phyloP scores from a whole-genome alignment of 2,113 vertebrate genomes.

The Limnothrissa miodon region DNA sequence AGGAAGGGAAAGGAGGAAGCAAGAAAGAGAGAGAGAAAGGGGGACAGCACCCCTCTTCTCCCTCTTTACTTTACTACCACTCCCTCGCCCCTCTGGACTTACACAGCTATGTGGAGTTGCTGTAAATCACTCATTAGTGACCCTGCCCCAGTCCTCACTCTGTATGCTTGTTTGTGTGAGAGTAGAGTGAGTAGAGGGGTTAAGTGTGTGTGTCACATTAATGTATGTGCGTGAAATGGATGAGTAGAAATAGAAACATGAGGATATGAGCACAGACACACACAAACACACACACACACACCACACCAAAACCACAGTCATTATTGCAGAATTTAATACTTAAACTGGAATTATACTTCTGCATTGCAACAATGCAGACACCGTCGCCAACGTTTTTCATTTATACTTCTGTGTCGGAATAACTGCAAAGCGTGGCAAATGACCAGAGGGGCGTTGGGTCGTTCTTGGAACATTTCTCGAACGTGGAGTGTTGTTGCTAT shows the following conservation, averaged over 20 bases:
- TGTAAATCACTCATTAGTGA: slow-evolving; percentile 51
- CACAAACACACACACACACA: neutral
- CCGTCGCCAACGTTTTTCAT: no score
- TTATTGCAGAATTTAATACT: no score
- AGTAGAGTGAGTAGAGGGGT: neutral
- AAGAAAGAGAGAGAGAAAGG: neutral
- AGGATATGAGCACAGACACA: neutral
- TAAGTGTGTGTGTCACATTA: neutral
- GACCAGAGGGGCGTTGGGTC: no score
- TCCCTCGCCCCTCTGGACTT: slow-evolving; percentile 29
- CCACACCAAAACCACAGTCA: neutral
- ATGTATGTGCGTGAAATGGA: neutral
- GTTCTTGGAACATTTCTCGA: no score
- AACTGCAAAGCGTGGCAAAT: no score
- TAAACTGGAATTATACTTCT: no score
- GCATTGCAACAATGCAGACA: no score
- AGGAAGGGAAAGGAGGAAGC: neutral
- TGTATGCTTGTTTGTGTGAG: neutral
- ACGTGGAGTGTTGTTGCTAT: no score
- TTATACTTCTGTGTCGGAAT: no score
- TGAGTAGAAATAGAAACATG: neutral
- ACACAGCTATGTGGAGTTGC: slow-evolving; percentile 50
- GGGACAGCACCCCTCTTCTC: neutral
- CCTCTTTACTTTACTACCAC: neutral
- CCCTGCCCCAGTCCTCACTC: slow-evolving; percentile 34